Evolutionary conservation across 2,797 vertebrate species (phyloP), one percentile per base, ranked within the genome.

Genomic region (Intellagama lesueurii): DNA sequence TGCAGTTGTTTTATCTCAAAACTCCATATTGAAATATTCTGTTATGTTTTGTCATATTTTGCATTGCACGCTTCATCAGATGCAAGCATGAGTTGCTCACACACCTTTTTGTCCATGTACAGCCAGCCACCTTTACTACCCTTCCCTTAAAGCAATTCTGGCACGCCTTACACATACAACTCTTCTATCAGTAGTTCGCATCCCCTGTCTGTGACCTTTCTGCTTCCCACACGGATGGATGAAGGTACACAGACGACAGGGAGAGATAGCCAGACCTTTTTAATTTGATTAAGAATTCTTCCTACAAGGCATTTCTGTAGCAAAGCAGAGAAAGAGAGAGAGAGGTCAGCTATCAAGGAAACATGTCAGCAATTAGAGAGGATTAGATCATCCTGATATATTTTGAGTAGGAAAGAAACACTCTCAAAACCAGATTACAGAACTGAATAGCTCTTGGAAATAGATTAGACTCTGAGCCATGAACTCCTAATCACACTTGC

Each of bases 351-450:
- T 49, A 35, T 60, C 70, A 17, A 72, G 35, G 0, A 81, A n/a
- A 8, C 44, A 64, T 40, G 83, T 69, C 64, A 89, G 6, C 40
- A 79, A 73, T 7, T 89, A 79, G 73, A 64, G 83, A 86, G 78
- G 32, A 86, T 16, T 78, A 66, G n/a, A 52, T 79, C 68, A 66
- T 7, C 2, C 69, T 56, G 28, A 78, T 78, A 66, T 72, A 87
- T 87, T n/a, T 26, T 30, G 19, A 70, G 56, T 6, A 76, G 30
- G 40, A 88, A 87, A 91, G 70, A 87, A 87, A 24, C 4, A 28
- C 2, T 88, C 75, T 87, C 72, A 64, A 77, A 84, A 79, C n/a
- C 7, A 17, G 6, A 72, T 79, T 89, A 79, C 1, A 87, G 30
- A 89, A 76, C 2, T 69, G 73, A 90, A 90, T 32, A 81, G 16